Conservation (phyloP, 1,140 invertebrate genomes). For the Drosophila murphyi region DNA sequence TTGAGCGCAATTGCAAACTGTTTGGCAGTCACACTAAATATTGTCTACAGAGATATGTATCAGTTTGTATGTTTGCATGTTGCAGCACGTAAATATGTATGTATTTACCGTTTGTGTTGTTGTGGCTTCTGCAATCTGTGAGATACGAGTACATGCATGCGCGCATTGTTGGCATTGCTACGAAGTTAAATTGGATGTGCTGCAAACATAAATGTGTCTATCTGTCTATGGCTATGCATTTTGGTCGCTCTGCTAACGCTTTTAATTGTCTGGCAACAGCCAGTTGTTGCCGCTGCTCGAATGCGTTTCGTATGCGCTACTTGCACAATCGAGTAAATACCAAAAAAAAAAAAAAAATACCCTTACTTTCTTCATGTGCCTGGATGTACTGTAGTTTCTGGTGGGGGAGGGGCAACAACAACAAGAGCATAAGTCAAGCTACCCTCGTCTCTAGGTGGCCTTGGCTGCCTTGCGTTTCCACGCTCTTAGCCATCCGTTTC, state of each 20-base stretch:
- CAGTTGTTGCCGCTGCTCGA: constrained; percentile 10
- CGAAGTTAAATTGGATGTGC: too few species aligned
- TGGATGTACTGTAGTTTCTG: background rate
- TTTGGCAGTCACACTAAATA: constrained; percentile 14
- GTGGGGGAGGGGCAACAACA: too few species aligned
- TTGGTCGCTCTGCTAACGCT: constrained; percentile 51
- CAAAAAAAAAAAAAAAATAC: background rate
- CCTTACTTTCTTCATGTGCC: background rate
- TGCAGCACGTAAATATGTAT: background rate
- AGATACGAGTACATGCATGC: constrained; percentile 1
- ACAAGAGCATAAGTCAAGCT: constrained; percentile 5
- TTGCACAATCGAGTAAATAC: constrained; percentile 22
- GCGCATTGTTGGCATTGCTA: background rate
- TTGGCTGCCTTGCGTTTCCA: constrained; percentile 23
- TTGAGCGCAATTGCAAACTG: constrained; percentile 23
- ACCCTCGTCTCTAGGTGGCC: constrained; percentile 18
- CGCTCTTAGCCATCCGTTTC: constrained; percentile 35
- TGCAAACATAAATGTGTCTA: background rate
- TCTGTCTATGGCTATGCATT: constrained; percentile 1
- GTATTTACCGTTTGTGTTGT: background rate
- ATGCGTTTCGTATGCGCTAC: constrained; percentile 13
- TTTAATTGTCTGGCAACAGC: constrained; percentile 51
- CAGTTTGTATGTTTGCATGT: too few species aligned
- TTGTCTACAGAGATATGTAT: background rate
- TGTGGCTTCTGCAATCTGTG: constrained; percentile 22